These are phyloP conservation scores for Xanthostigma xanthostigma DNA, from an alignment of 2,888 invertebrate species.

Conservation along the genomic window DNA sequence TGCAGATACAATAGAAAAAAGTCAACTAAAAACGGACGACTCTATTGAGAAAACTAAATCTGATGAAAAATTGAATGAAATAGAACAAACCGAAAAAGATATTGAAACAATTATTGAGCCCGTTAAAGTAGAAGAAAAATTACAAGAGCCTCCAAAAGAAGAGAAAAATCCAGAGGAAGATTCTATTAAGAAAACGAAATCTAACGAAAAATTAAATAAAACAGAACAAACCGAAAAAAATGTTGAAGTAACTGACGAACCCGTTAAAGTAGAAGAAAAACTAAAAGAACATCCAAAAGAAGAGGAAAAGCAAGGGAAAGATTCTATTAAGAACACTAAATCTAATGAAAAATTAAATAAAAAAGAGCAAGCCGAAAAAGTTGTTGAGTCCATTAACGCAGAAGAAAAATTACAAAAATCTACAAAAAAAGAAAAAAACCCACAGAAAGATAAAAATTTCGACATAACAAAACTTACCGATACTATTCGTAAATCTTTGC, in stretches of 20 bases:
- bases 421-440: background rate
- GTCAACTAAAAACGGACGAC: background rate
- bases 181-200: background rate
- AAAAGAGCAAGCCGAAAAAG: background rate
- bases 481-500: too few relatives aligned
- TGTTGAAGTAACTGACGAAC: background rate
- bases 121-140: background rate
- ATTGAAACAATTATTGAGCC: background rate
- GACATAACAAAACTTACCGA: background rate
- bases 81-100: background rate
- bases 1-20: background rate
- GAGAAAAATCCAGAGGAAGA: background rate
- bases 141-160: background rate
- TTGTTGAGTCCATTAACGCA: background rate
- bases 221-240: background rate
- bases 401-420: background rate
- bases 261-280: background rate
- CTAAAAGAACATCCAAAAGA: background rate
- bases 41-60: background rate
- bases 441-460: background rate
- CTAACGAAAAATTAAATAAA: background rate
- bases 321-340: constrained; percentile 5
- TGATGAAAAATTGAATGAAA: background rate
- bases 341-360: constrained; percentile 2
- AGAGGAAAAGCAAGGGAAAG: background rate